Percentiles rank a stretch among this genome's conserved stretches.
phyloP scores from a whole-genome alignment of 2,888 invertebrate genomes.

The Lamellibrachia columna region DNA sequence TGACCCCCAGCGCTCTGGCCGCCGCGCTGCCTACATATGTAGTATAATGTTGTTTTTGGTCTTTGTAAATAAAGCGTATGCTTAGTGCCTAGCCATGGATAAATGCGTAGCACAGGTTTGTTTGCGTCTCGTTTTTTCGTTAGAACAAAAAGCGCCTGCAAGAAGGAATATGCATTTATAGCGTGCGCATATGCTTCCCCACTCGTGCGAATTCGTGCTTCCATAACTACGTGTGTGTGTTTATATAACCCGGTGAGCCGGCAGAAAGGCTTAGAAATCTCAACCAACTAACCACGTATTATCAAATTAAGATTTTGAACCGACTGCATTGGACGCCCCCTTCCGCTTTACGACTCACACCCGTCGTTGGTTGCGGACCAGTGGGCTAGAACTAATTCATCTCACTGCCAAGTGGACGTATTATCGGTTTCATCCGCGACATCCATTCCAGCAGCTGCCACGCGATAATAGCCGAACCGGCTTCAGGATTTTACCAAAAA shows the following conservation, averaged over 20 bases:
- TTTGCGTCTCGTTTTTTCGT: too few relatives aligned
- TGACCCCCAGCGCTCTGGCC: too few relatives aligned
- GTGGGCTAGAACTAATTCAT: not conserved
- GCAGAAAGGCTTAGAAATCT: not conserved
- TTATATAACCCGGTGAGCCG: not conserved
- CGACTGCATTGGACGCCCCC: not conserved
- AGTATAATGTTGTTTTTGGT: too few relatives aligned
- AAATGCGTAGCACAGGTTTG: too few relatives aligned
- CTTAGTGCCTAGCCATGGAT: too few relatives aligned
- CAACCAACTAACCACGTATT: not conserved
- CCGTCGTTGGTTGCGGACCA: not conserved
- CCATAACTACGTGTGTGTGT: not conserved
- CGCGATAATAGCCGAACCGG: not conserved
- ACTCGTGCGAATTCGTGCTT: too few relatives aligned
- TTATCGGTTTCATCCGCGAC: not conserved
- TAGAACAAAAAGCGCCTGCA: too few relatives aligned
- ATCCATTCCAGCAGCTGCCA: slow-evolving; percentile 12
- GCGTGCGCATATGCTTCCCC: too few relatives aligned
- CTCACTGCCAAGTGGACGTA: not conserved
- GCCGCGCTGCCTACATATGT: too few relatives aligned
- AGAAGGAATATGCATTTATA: too few relatives aligned
- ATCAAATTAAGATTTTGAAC: slow-evolving; percentile 10
- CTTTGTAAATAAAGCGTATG: too few relatives aligned
- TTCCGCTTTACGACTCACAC: not conserved
- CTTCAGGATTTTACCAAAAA: not conserved